These are phyloP conservation scores for Papilio helenus DNA, from an alignment of 1,140 invertebrate species.

Conservation along the genomic window DNA sequence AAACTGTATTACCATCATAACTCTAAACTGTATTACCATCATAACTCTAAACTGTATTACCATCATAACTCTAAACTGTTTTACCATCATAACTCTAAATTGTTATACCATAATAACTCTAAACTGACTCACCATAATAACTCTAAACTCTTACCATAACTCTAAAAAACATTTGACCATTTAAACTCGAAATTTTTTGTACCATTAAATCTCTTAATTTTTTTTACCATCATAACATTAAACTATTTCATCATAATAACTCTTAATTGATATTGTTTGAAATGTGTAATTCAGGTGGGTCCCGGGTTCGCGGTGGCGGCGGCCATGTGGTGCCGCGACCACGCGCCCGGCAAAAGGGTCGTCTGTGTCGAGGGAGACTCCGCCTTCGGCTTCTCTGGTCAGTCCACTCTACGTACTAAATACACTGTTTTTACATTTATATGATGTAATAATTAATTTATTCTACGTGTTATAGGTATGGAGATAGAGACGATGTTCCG, in stretches of 20 bases:
- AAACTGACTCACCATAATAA: not conserved
- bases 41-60: not conserved
- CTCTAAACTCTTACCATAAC: not conserved
- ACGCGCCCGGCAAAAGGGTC: slow-evolving; percentile 91
- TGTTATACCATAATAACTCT: not conserved
- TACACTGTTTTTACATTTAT: no score
- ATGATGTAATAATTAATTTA: not conserved
- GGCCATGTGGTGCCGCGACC: slow-evolving; percentile 93
- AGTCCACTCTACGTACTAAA: not conserved
- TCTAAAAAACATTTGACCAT: not conserved
- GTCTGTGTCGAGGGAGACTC: slow-evolving; percentile 96
- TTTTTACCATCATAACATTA: not conserved
- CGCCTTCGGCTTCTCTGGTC: slow-evolving; percentile 96
- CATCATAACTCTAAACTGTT: not conserved
- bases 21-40: not conserved
- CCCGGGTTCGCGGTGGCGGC: slow-evolving; percentile 96
- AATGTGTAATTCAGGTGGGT: slow-evolving; percentile 85
- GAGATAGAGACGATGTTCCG: slow-evolving; percentile 98
- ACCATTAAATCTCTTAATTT: not conserved
- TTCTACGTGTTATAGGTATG: slow-evolving; percentile 86
- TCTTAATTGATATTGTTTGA: not conserved
- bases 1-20: not conserved
- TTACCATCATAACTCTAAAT: not conserved
- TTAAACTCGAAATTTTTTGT: not conserved
- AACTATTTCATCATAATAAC: not conserved